These are phyloP conservation scores for Ascidia mentula DNA, from an alignment of 23 tunicate genomes.

Conservation along the genomic window DNA sequence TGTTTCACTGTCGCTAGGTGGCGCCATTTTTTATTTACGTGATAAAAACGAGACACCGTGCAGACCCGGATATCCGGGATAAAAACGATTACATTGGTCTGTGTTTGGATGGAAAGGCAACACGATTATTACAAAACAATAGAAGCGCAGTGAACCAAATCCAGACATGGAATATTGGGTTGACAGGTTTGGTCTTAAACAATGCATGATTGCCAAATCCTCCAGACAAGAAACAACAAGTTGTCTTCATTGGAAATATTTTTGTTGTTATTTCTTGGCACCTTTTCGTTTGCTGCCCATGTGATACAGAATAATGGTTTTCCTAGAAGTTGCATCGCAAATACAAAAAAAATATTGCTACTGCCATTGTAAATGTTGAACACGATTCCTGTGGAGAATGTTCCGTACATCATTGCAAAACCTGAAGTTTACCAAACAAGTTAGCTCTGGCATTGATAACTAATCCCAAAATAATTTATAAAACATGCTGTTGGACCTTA, in stretches of 20 bases:
- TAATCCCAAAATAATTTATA: neutral
- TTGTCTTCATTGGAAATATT: neutral
- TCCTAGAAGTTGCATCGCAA: neutral
- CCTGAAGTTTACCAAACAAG: conserved; percentile 17
- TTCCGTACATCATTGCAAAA: conserved; percentile 95
- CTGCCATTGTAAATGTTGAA: conserved; percentile 86
- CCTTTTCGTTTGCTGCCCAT: no score
- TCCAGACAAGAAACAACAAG: no score
- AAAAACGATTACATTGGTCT: conserved; percentile 8
- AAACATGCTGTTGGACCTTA: conserved; percentile 12
- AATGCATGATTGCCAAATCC: no score
- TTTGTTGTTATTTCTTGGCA: neutral
- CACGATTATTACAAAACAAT: neutral
- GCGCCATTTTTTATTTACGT: neutral
- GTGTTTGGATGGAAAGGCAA: conserved; percentile 10
- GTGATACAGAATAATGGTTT: neutral
- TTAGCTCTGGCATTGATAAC: neutral
- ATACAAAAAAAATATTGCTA: neutral
- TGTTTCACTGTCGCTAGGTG: no score
- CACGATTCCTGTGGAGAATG: conserved; percentile 80
- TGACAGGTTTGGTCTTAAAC: no score
- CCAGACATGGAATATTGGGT: no score
- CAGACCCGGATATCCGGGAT: conserved; percentile 1
- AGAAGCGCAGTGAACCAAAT: neutral
- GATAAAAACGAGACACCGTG: conserved; percentile 6